Evolutionary conservation across 2,797 vertebrate species (phyloP).

Genomic region (Darevskia mixta): DNA sequence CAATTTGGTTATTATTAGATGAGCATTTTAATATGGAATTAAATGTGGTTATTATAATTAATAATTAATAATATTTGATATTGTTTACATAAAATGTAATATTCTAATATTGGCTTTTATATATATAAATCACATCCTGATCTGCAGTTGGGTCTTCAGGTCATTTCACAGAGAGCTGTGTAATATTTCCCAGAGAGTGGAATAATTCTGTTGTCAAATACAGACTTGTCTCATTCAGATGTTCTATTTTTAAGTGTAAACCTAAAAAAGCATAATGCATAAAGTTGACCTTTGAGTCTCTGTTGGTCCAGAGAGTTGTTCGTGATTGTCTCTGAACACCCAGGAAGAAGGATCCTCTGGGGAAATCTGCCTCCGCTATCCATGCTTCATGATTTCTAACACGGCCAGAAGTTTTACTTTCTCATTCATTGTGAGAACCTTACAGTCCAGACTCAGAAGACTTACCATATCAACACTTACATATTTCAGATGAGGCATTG

Average conservation of each 20-base stretch:
- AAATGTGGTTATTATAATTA: background rate
- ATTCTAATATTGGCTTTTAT: background rate
- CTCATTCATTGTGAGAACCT: background rate
- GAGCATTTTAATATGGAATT: background rate
- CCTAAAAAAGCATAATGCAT: background rate
- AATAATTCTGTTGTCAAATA: background rate
- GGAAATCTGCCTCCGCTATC: background rate
- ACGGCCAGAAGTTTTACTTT: background rate
- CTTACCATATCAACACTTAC: background rate
- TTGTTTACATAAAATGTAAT: conserved; percentile 10
- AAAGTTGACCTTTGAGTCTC: no score
- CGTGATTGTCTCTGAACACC: background rate
- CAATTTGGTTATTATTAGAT: background rate
- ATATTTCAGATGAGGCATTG: background rate
- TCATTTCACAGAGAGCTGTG: background rate
- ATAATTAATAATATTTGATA: conserved; percentile 11
- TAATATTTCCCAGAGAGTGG: background rate
- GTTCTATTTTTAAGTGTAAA: background rate
- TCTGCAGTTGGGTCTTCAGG: background rate
- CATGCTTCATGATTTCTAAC: background rate
- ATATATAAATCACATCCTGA: background rate
- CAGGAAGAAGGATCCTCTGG: background rate
- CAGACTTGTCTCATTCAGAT: background rate
- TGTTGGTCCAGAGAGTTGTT: background rate
- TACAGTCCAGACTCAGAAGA: background rate